Conservation (phyloP, 2,113 vertebrate species). For the Furnarius figulus region DNA sequence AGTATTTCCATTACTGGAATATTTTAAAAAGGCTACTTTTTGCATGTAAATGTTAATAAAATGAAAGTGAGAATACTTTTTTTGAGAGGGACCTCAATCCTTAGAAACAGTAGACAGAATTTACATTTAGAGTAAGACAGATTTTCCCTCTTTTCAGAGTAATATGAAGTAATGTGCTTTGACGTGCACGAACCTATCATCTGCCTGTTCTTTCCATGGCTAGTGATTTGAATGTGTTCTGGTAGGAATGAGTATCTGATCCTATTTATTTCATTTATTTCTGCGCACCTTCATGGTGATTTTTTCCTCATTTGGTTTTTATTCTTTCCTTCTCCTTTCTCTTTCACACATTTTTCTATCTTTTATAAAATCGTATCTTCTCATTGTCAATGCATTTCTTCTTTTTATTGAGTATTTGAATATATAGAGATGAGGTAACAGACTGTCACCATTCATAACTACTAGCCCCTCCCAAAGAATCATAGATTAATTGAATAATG, state of each 20-base stretch:
- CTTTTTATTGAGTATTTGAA: neutral
- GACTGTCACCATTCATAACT: neutral
- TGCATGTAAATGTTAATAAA: neutral
- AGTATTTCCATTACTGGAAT: neutral
- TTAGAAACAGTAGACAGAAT: neutral
- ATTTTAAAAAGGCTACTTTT: neutral
- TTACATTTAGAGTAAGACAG: neutral
- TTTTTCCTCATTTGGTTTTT: neutral
- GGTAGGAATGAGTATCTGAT: neutral
- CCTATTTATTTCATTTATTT: neutral
- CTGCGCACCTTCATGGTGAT: neutral
- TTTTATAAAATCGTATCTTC: neutral
- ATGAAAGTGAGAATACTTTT: neutral
- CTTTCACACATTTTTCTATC: neutral
- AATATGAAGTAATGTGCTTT: neutral
- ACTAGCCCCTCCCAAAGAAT: neutral
- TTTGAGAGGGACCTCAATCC: neutral
- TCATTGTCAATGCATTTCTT: neutral
- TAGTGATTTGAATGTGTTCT: neutral
- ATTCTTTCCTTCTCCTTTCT: neutral
- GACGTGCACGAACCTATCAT: neutral
- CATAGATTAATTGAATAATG: neutral
- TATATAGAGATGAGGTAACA: neutral
- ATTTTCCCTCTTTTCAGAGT: neutral
- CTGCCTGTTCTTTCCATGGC: neutral